phyloP scores from a whole-genome alignment of 2,113 vertebrate species.

The Crotalus helleri region DNA sequence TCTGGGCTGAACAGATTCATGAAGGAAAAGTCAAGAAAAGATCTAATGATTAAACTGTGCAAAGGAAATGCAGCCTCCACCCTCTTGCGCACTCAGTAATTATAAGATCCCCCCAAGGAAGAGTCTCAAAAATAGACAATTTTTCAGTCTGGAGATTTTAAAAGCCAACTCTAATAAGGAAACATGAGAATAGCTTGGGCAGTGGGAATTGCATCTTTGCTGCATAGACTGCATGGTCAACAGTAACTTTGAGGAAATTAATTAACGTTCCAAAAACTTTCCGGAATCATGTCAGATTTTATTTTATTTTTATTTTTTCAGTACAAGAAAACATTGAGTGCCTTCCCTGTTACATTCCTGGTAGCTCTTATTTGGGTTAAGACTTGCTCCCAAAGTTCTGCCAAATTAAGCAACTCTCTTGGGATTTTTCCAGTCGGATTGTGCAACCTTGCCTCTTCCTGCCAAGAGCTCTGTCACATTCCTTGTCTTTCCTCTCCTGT shows the following conservation, averaged over 20 bases:
- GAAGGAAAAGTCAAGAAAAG: not conserved
- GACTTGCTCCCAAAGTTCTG: not conserved
- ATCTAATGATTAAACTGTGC: not conserved
- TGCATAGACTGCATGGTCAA: not conserved
- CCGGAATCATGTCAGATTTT: not conserved
- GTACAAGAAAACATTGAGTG: not conserved
- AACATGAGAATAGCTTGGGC: not conserved
- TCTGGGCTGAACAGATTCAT: not conserved
- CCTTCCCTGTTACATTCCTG: not conserved
- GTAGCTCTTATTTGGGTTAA: not conserved
- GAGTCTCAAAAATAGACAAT: not conserved
- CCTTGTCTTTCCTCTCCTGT: not conserved
- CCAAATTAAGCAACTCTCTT: constrained; percentile 1
- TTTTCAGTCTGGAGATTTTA: not conserved
- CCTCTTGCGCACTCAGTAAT: not conserved
- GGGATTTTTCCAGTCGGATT: not conserved
- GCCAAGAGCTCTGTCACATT: not conserved
- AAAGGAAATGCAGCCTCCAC: not conserved
- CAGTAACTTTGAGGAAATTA: not conserved
- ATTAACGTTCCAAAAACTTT: not conserved
- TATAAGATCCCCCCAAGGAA: not conserved
- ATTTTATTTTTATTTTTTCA: not conserved
- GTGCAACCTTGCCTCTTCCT: not conserved
- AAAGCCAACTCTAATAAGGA: not conserved
- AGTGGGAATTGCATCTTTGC: not conserved